Evolutionary conservation across 2,888 invertebrate genomes (phyloP), one percentile per base, ranked within the genome.

Genomic region (Congeria kusceri): DNA sequence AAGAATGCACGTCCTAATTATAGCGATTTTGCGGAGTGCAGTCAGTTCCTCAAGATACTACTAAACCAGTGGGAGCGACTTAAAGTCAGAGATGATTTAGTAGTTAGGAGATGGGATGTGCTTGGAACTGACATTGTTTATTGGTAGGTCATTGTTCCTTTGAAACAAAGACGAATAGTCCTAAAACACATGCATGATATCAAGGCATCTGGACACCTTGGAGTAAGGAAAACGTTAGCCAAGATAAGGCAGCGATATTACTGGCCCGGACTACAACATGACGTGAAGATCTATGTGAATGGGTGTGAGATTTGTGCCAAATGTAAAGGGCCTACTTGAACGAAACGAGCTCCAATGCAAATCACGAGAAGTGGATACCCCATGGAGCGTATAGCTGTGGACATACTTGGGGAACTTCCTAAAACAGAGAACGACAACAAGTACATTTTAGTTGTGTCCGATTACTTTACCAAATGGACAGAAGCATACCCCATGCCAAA

Each of bases 401-500:
- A n/a, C n/a, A n/a, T n/a, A 61, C 32, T 18, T 61, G 61, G 61
- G 29, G 29, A 28, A 29, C 32, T 61, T 18, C 61, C 61, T 3
- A 29, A 28, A 18, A 61, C 61, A 61, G 61, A 61, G 32, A 61
- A 32, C 20, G 61, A 29, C n/a, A 61, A 61, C 20, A 28, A 61
- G 18, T 61, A 61, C 61, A 61, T 61, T 29, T 20, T 61, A 18
- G 61, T 61, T 23, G 4, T 53, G 23, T n/a, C 20, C 53, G 53
- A 53, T 13, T 53, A 53, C 23, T 53, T 53, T 53, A 53, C 15
- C n/a, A 53, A 53, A 53, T 13, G 4, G 53, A 23, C 23, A 13
- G 56, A 65, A 56, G 28, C n/a, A 53, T 65, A n/a, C 23, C 65
- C n/a, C 9, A 53, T 65, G 20, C n/a, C 65, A 27, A 65, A 65